These are phyloP conservation scores for Bucorvus abyssinicus DNA, from an alignment of 2,797 vertebrate genomes.

Conservation along the genomic window DNA sequence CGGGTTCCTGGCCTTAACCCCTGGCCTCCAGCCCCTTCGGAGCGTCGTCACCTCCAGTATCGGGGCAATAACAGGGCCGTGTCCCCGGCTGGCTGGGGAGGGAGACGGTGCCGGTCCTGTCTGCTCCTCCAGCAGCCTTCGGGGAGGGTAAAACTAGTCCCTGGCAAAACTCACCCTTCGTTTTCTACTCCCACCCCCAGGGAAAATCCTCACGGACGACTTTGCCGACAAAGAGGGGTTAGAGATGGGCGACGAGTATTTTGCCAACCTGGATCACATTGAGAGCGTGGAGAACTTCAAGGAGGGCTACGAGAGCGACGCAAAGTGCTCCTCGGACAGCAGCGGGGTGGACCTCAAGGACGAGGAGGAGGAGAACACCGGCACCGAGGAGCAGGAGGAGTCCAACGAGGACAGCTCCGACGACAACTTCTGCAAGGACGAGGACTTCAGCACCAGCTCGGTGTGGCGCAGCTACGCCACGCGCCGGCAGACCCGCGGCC, in stretches of 20 bases:
- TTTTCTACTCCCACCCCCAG: conserved; percentile 62
- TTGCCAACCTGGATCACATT: conserved; percentile 97
- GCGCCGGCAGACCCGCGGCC: conserved; percentile 89
- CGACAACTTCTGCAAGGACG: conserved; percentile 93
- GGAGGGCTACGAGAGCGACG: conserved; percentile 97
- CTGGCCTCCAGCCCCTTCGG: neutral
- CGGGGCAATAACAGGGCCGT: too few species aligned
- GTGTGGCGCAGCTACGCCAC: conserved; percentile 98
- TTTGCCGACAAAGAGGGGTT: conserved; percentile 97
- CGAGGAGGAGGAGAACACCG: conserved; percentile 79
- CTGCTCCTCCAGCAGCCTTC: fast-evolving
- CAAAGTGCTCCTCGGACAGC: conserved; percentile 92
- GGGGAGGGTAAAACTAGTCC: neutral
- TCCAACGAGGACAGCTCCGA: conserved; percentile 93
- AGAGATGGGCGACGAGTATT: conserved; percentile 98
- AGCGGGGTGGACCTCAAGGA: conserved; percentile 91
- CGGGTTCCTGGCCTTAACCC: neutral
- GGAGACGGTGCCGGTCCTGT: fast-evolving
- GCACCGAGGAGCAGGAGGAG: conserved; percentile 89
- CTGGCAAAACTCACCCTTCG: fast-evolving
- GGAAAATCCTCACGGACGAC: conserved; percentile 97
- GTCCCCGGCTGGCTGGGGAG: neutral
- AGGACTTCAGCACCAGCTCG: conserved; percentile 84
- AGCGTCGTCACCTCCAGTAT: too few species aligned
- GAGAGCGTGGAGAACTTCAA: conserved; percentile 99